Conservation (phyloP, 2,113 vertebrate genomes). For the Orycteropus afer region DNA sequence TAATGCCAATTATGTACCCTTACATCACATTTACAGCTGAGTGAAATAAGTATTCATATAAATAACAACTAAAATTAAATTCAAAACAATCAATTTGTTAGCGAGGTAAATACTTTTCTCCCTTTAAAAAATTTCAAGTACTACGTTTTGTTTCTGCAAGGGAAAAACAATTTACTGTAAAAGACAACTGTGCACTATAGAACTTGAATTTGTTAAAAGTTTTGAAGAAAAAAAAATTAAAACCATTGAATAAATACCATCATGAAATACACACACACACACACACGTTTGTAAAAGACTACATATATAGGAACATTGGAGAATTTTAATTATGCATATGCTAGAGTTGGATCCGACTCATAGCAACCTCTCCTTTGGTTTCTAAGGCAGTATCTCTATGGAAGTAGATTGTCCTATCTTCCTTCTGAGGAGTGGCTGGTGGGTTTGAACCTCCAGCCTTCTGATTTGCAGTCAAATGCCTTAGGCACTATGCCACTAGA, state of each 20-base stretch:
- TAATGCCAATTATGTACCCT: too few species aligned
- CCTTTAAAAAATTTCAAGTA: neutral
- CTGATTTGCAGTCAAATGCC: too few species aligned
- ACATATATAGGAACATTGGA: neutral
- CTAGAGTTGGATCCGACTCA: too few species aligned
- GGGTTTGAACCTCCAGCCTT: too few species aligned
- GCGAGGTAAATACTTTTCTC: neutral
- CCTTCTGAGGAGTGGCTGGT: too few species aligned
- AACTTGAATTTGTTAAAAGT: neutral
- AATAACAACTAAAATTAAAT: neutral
- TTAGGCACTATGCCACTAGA: too few species aligned
- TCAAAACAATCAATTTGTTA: neutral
- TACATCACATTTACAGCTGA: neutral
- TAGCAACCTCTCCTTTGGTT: too few species aligned
- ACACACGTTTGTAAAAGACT: neutral
- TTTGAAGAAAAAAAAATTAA: neutral
- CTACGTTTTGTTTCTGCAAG: constrained; percentile 23
- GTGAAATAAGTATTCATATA: neutral
- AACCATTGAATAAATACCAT: neutral
- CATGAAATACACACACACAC: neutral
- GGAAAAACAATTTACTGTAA: neutral
- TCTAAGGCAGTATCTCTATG: too few species aligned
- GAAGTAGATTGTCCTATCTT: too few species aligned
- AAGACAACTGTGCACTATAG: neutral
- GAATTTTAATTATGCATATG: neutral